Evolutionary conservation across 2,888 invertebrate genomes (phyloP), one percentile per base, ranked within the genome.

Genomic region (Embidobia sp.): DNA sequence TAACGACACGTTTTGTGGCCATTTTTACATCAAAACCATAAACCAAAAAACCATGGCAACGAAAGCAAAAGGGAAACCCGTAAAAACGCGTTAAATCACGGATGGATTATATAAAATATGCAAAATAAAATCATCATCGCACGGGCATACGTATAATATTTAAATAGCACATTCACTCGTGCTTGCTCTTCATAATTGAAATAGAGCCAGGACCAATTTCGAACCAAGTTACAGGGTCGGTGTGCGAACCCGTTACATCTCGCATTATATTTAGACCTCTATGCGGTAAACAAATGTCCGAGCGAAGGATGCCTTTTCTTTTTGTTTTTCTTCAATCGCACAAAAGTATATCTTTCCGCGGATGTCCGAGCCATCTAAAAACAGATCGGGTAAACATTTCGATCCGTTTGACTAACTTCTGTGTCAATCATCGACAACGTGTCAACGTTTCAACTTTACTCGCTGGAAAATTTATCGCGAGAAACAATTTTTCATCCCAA

Each of bases 141-240:
- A n/a, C n/a, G n/a, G n/a, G n/a, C n/a, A n/a, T n/a, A n/a, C n/a
- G n/a, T n/a, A n/a, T n/a, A 57, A 64, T 61, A 73, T 69, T 67
- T 73, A 77, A 77, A 69, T 69, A 73, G 69, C 57, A 69, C 49
- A 63, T 69, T 73, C 59, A 75, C 61, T 59, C 40, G 53, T 27
- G 55, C 37, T 57, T 55, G n/a, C 33, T 67, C 6, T 49, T 55
- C 78, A 77, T 77, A 78, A 74, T 74, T 78, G 77, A 78, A 69
- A 74, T 74, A 66, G 77, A 78, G 78, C 78, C 78, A 74, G 78
- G 70, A 74, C 78, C 69, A 66, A 70, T 78, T 74, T 70, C 57
- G 72, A 48, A 67, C 63, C 11, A 16, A 35, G 67, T 69, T 74
- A 78, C 78, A 78, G 78, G 78, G 78, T 78, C 78, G 69, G 73